phyloP scores from a whole-genome alignment of 1,140 invertebrate species.

The Wiebesia pumilae region DNA sequence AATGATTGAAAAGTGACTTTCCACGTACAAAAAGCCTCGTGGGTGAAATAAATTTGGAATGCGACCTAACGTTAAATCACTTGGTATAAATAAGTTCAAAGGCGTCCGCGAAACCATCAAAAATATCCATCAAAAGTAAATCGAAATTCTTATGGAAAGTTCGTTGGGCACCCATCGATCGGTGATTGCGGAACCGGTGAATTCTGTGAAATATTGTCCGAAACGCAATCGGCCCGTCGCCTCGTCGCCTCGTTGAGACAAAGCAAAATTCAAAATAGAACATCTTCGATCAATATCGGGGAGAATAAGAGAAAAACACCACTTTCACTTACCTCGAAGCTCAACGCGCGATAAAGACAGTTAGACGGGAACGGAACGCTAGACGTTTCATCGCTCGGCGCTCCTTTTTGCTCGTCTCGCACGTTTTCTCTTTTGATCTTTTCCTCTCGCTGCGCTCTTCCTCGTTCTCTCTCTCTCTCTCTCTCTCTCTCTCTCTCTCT shows the following conservation, averaged over 20 bases:
- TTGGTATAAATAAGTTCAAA: no score
- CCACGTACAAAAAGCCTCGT: no score
- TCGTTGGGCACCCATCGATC: no score
- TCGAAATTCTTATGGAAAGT: no score
- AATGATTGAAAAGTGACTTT: no score
- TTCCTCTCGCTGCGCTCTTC: slow-evolving; percentile 6
- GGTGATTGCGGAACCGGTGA: no score
- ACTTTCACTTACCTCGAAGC: slow-evolving; percentile 42
- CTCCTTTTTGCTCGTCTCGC: not conserved
- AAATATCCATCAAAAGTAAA: no score
- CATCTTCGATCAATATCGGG: not conserved
- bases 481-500: not conserved
- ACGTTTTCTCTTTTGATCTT: slow-evolving; percentile 16
- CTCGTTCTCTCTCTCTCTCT: slow-evolving; percentile 23
- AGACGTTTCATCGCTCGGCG: not conserved
- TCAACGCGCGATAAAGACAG: slow-evolving; percentile 21
- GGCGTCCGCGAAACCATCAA: no score
- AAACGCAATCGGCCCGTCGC: no score
- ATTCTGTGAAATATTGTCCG: no score
- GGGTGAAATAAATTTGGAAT: no score
- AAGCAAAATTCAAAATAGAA: slow-evolving; percentile 31
- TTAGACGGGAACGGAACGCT: not conserved
- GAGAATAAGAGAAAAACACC: not conserved
- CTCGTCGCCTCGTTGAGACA: not conserved
- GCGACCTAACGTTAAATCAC: no score